Evolutionary conservation across 2,888 invertebrate genomes (phyloP).

Genomic region (Sarcophaga caerulescens): DNA sequence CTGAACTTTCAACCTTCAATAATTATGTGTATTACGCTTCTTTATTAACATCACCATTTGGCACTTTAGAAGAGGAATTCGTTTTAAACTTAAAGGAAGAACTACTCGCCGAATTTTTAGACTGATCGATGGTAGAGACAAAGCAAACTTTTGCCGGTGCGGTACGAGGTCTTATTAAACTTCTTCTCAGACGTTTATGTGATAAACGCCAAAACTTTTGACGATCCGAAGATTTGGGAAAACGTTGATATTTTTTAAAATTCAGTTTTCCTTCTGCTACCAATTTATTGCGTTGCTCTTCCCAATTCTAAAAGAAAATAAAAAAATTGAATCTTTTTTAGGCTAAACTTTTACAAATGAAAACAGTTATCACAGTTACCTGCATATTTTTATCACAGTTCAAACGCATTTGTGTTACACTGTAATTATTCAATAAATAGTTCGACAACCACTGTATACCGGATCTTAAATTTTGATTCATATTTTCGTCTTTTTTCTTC

Average conservation of each 20-base stretch:
- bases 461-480: conserved; percentile 39
- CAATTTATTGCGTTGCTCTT: conserved; percentile 70
- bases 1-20: too few species aligned
- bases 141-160: conserved; percentile 73
- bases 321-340: background rate
- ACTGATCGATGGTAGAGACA: conserved; percentile 22
- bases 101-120: background rate
- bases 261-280: conserved; percentile 71
- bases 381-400: conserved; percentile 75
- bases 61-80: conserved; percentile 70
- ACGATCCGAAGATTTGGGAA: conserved; percentile 64
- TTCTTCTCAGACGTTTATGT: conserved; percentile 51
- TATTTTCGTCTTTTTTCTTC: background rate
- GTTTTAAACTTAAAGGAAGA: background rate
- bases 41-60: conserved; percentile 68
- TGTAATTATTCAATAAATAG: conserved; percentile 69
- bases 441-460: conserved; percentile 72
- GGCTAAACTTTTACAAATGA: background rate
- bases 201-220: conserved; percentile 71
- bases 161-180: conserved; percentile 71
- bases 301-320: conserved; percentile 71
- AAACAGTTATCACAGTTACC: conserved; percentile 64
- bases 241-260: conserved; percentile 72
- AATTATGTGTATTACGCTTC: background rate
- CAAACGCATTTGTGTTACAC: conserved; percentile 71